phyloP scores from a whole-genome alignment of 1,140 invertebrate genomes.

The Lithobius niger region DNA sequence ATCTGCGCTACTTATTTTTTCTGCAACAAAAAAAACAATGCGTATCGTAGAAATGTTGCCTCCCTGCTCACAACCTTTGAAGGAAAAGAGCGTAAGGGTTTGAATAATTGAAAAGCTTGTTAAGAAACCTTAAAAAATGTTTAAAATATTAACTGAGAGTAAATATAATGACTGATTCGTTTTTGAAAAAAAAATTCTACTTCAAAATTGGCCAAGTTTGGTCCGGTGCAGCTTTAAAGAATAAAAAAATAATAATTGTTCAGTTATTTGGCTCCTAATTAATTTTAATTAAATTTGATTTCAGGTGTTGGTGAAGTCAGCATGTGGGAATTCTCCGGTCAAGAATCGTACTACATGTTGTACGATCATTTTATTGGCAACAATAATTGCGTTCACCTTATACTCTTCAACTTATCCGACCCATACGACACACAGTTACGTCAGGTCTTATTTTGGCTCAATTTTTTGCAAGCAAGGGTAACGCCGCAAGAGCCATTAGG shows the following conservation, averaged over 20 bases:
- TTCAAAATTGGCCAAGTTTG: not conserved
- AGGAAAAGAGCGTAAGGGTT: too few relatives aligned
- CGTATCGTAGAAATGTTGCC: too few relatives aligned
- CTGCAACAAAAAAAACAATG: too few relatives aligned
- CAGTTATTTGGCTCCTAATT: not conserved
- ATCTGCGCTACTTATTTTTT: too few relatives aligned
- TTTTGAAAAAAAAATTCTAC: too few relatives aligned
- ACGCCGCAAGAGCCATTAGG: constrained; percentile 50
- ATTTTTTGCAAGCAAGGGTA: constrained; percentile 59
- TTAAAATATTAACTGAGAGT: not conserved
- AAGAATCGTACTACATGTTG: constrained; percentile 58
- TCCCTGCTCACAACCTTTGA: too few relatives aligned
- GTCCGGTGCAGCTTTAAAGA: not conserved
- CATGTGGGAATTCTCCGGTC: constrained; percentile 71
- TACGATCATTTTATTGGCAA: constrained; percentile 66
- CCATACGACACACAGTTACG: constrained; percentile 53
- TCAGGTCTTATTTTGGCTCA: constrained; percentile 65
- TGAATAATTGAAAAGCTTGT: not conserved
- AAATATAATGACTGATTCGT: not conserved
- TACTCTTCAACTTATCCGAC: constrained; percentile 61
- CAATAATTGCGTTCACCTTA: constrained; percentile 48
- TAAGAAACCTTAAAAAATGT: not conserved
- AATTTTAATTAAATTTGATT: constrained; percentile 15
- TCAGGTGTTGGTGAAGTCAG: constrained; percentile 49
- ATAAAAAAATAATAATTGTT: not conserved